Evolutionary conservation across 2,888 invertebrate species (phyloP), one percentile per base, ranked within the genome.

Genomic region (Andrena trimmerana): DNA sequence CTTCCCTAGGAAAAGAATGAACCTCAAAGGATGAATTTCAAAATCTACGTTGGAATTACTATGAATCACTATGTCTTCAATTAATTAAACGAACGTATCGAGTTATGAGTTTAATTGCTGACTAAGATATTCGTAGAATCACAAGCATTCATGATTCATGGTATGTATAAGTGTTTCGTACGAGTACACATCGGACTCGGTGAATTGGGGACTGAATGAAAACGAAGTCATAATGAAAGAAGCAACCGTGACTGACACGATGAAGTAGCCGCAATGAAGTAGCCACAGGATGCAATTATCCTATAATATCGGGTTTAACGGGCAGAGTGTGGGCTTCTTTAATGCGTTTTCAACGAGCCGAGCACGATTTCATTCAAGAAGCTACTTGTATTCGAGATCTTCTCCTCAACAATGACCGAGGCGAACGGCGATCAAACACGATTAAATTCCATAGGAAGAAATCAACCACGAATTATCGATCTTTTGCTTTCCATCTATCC

Each of bases 261-360:
- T 62, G 72, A 83, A 73, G 70, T 78, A 75, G 73, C 74, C 67
- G 74, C 78, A 68, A 78, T 54, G 75, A 72, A 71, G 65, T 74
- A 73, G 69, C 74, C 76, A 82, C 86, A 85, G 90, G 89, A 87
- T 85, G 85, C 81, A 87, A 90, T 90, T 90, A 89, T 90, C 78
- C 81, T 83, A 89, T 85, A 85, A 86, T 85, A 85, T 84, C 72
- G 65, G 69, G 81, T 74, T 87, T 87, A 87, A 89, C 86, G 83
- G 84, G 63, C 74, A 73, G 62, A 65, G 87, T 82, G 84, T 87
- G 78, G 87, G 86, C 81, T 86, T 76, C 78, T 81, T 86, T 84
- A 86, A 84, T 77, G 63, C 71, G 62, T 1, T 73, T 50, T 73
- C 68, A 83, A 80, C 79, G 69, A 73, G 74, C 68, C 27, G 54